These are phyloP conservation scores for Bombus confusus DNA, from an alignment of 1,140 invertebrate species.

Conservation along the genomic window DNA sequence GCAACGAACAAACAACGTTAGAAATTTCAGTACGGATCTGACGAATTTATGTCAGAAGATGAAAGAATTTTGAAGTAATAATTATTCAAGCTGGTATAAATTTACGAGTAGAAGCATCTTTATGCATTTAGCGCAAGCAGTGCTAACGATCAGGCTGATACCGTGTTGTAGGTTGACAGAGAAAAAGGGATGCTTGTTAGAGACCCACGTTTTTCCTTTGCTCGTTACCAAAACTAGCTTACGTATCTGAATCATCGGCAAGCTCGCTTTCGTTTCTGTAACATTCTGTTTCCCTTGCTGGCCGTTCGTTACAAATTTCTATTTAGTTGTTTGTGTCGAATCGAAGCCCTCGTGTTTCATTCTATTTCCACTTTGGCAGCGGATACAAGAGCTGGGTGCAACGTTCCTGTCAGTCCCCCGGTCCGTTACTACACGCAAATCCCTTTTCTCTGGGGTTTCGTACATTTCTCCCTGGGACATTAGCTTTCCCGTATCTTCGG, in stretches of 20 bases:
- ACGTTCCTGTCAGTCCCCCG: neutral
- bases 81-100: no score
- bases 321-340: slow-evolving; percentile 19
- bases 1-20: neutral
- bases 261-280: slow-evolving; percentile 2
- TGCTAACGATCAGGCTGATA: neutral
- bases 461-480: neutral
- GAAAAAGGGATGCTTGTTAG: slow-evolving; percentile 26
- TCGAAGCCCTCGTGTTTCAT: slow-evolving; percentile 17
- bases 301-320: slow-evolving; percentile 27
- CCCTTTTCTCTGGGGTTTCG: neutral
- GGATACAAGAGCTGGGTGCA: neutral
- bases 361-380: slow-evolving; percentile 36
- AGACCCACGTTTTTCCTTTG: slow-evolving; percentile 8
- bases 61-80: neutral
- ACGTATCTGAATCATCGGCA: slow-evolving; percentile 9
- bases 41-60: neutral
- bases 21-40: neutral
- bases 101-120: no score
- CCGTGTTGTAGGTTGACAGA: neutral
- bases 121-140: no score
- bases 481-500: neutral
- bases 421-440: slow-evolving; percentile 2
- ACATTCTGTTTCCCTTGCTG: neutral
- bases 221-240: slow-evolving; percentile 39